A percentile compares a stretch with the other conserved stretches of the same genome.
Evolutionary conservation across 2,888 invertebrate genomes (phyloP).

Genomic region (Elgonia sp.): DNA sequence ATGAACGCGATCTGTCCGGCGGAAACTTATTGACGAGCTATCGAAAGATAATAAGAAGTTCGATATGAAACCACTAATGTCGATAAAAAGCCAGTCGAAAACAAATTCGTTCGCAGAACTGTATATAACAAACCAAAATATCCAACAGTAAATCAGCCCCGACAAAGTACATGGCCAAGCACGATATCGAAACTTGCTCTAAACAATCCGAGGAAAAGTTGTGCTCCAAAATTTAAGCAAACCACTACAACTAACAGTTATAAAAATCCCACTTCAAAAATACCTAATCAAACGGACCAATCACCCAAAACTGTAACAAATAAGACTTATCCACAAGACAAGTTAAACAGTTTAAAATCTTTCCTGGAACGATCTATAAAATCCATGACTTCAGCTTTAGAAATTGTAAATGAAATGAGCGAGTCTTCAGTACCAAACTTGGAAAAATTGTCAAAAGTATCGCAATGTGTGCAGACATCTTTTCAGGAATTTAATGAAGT

Average conservation of each 20-base stretch:
- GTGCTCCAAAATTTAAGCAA: no score
- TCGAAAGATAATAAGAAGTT: background rate
- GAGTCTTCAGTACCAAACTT: no score
- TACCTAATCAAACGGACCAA: background rate
- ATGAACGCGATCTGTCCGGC: no score
- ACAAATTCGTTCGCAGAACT: background rate
- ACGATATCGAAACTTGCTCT: no score
- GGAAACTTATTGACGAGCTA: no score
- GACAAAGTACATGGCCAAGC: no score
- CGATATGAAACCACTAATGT: background rate
- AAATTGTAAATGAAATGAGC: conserved; percentile 12
- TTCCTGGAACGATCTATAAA: background rate
- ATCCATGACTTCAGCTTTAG: conserved; percentile 6
- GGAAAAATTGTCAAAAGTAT: background rate
- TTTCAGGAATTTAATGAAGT: no score
- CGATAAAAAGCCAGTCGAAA: background rate
- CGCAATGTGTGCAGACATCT: background rate
- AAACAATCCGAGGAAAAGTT: no score
- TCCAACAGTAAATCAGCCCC: background rate
- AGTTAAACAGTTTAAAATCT: conserved; percentile 12
- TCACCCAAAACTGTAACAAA: background rate
- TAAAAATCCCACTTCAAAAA: background rate
- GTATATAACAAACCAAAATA: background rate
- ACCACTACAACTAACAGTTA: no score
- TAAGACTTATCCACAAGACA: background rate